Evolutionary conservation across 2,888 invertebrate species (phyloP), one percentile per base, ranked within the genome.

Genomic region (Pharmacophagus antenor): DNA sequence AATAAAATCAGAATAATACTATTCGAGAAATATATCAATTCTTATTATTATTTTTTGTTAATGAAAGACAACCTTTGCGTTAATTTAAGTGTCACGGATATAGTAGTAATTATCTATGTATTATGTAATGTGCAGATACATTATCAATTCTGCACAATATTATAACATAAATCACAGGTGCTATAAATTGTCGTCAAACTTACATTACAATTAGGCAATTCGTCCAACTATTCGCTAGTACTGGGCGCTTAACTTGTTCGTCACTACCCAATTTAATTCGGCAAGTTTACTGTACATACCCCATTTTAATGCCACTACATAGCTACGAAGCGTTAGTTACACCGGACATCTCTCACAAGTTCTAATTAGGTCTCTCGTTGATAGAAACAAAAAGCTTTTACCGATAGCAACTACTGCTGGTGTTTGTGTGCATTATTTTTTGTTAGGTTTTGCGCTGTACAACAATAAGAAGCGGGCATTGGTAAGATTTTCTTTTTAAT

Each of bases 321-420:
- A 66, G 27, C 65, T 68, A 62, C 60, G 70, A 69, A 70, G 62
- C 65, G 66, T 71, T 67, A 67, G 65, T 68, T 69, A 65, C 68
- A 47, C 51, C 62, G 67, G 66, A 70, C 69, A 68, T 70, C 70
- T 69, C 69, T 70, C 68, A 68, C 71, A 66, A 71, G 67, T 70
- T 67, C 73, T 76, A 77, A 79, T 77, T 77, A 79, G 73, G 70
- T 72, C 69, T 66, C 76, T 72, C 72, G 75, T 76, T 70, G 68
- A 50, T 58, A 57, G 15, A 63, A 66, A 67, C 63, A 63, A 70
- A 67, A 53, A 54, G 58, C 21, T 53, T 17, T 53, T 27, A 31
- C 20, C 47, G 51, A 51, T 51, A 44, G 23, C 47, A 51, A 51
- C 56, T n/a, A 44, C 22, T 20, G 21, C 17, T 49, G 23, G 15